Evolutionary conservation across 1,140 invertebrate genomes (phyloP).

Genomic region (Pseudomyrmex gracilis): DNA sequence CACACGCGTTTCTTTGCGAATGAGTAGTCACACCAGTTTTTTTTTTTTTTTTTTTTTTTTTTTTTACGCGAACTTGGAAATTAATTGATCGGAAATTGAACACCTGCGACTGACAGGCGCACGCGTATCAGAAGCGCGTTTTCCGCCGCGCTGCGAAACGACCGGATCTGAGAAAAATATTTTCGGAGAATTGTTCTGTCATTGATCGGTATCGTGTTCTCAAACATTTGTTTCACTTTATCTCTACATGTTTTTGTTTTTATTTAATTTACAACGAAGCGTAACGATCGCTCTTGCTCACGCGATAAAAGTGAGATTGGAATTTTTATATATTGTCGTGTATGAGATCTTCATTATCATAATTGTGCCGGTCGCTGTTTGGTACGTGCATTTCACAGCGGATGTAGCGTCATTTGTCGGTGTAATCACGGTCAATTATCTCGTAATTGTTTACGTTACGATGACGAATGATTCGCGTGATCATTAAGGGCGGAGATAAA

Average conservation of each 20-base stretch:
- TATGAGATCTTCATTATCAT: constrained; percentile 11
- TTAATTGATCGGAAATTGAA: constrained; percentile 5
- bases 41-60: background rate
- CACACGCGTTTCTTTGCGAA: background rate
- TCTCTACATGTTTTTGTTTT: background rate
- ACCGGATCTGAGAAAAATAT: background rate
- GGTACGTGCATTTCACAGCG: constrained; percentile 18
- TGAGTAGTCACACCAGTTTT: too few species aligned
- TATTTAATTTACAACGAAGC: background rate
- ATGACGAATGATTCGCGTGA: constrained; percentile 44
- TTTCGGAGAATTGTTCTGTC: too few species aligned
- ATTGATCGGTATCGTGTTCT: too few species aligned
- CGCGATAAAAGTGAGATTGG: background rate
- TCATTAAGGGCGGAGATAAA: constrained; percentile 29
- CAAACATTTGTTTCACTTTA: background rate
- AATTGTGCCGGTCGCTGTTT: constrained; percentile 20
- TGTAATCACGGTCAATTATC: constrained; percentile 49
- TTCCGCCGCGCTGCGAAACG: background rate
- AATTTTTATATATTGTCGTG: background rate
- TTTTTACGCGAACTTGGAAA: background rate
- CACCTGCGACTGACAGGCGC: background rate
- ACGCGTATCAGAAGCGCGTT: background rate
- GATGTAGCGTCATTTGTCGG: constrained; percentile 24
- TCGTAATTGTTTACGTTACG: constrained; percentile 37
- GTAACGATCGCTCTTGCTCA: background rate